These are phyloP conservation scores for Catharus bicknelli DNA, from an alignment of 2,113 vertebrate genomes.

Conservation along the genomic window DNA sequence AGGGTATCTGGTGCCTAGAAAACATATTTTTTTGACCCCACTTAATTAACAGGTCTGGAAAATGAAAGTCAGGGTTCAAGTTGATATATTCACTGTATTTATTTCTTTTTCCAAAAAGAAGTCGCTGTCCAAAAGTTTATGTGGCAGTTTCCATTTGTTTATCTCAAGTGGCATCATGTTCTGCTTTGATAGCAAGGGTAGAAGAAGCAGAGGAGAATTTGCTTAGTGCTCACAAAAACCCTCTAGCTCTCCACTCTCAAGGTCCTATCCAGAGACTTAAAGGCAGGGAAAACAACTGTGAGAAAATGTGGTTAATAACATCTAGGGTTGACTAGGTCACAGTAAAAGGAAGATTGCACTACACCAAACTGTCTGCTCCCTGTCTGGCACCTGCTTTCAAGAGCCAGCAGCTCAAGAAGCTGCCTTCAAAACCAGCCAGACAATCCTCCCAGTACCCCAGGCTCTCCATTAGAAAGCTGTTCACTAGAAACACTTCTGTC, in stretches of 20 bases:
- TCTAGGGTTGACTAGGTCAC: background rate
- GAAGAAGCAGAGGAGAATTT: background rate
- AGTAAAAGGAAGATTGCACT: background rate
- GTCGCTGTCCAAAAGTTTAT: background rate
- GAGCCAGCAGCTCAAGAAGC: background rate
- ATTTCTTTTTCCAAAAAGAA: background rate
- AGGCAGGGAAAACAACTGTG: background rate
- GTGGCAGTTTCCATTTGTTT: background rate
- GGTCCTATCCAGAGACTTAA: background rate
- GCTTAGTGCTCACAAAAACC: background rate
- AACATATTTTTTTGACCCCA: rapidly evolving
- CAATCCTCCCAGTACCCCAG: background rate
- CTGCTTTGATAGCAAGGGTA: background rate
- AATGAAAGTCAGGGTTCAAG: background rate
- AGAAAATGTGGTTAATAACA: background rate
- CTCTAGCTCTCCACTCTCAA: background rate
- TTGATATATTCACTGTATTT: background rate
- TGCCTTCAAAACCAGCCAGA: background rate
- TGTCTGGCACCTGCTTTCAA: background rate
- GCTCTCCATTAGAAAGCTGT: background rate
- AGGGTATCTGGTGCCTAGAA: background rate
- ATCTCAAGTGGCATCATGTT: rapidly evolving
- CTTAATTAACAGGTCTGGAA: background rate
- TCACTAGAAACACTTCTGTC: background rate
- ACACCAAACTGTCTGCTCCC: background rate